Conservation (phyloP, 2,113 vertebrate genomes). For the Solea senegalensis region DNA sequence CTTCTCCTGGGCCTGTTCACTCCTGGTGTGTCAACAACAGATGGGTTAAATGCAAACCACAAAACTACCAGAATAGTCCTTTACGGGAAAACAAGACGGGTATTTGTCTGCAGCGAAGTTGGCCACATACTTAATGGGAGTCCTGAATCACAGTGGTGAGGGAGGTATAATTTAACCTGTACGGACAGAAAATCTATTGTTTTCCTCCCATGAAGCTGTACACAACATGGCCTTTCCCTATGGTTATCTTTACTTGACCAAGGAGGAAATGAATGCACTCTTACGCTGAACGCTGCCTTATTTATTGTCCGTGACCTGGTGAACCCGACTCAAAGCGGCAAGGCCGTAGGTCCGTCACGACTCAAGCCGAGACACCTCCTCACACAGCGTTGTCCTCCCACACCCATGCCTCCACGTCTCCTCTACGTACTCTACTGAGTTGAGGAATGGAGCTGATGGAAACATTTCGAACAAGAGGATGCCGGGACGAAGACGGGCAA, state of each 20-base stretch:
- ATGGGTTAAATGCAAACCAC: neutral
- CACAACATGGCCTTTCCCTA: conserved; percentile 42
- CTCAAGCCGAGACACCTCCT: conserved; percentile 58
- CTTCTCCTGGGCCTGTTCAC: too few relatives aligned
- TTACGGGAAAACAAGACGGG: conserved; percentile 1
- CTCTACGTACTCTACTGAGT: conserved; percentile 34
- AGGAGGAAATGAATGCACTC: conserved; percentile 30
- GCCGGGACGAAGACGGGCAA: conserved; percentile 71
- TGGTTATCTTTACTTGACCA: conserved; percentile 42
- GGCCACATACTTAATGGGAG: conserved; percentile 31
- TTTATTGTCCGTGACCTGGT: conserved; percentile 23
- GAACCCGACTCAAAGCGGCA: conserved; percentile 32
- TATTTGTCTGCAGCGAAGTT: conserved; percentile 18
- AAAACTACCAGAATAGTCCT: neutral
- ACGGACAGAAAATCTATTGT: conserved; percentile 51
- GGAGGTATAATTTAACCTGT: conserved; percentile 53
- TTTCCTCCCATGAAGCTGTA: conserved; percentile 35
- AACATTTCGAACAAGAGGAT: conserved; percentile 65
- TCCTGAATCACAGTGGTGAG: conserved; percentile 28
- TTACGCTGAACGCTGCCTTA: neutral
- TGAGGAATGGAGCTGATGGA: conserved; percentile 42
- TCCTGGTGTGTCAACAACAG: too few relatives aligned
- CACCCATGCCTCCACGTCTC: conserved; percentile 37
- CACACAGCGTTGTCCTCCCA: conserved; percentile 57
- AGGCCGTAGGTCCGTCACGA: conserved; percentile 36